These are phyloP conservation scores for Struthidea cinerea DNA, from an alignment of 2,113 vertebrate species.

Conservation along the genomic window DNA sequence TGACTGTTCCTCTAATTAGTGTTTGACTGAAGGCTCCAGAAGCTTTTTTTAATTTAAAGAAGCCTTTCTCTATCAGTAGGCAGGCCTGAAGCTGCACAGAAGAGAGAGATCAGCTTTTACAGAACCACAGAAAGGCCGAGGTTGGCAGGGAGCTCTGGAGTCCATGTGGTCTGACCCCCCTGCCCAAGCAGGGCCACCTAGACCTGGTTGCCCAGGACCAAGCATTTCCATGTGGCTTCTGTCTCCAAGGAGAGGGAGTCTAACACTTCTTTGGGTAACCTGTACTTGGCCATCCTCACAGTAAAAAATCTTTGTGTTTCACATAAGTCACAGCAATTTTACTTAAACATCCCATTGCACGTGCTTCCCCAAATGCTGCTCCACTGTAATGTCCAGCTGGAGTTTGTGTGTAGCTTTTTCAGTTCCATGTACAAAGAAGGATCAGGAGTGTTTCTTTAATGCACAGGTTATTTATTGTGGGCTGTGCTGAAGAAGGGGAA, in stretches of 20 bases:
- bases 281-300: background rate
- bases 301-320: background rate
- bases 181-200: background rate
- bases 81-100: background rate
- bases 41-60: background rate
- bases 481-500: background rate
- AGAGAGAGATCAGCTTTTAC: background rate
- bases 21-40: background rate
- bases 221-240: background rate
- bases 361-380: background rate
- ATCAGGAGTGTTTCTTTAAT: background rate
- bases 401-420: background rate
- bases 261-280: background rate
- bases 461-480: background rate
- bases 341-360: background rate
- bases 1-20: background rate
- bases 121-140: background rate
- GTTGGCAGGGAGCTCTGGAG: background rate
- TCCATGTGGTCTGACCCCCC: background rate
- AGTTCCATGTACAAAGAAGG: background rate
- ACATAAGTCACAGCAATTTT: background rate
- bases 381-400: background rate
- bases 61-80: background rate
- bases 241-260: background rate
- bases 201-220: background rate